Percentiles rank a stretch among this genome's conserved stretches.
These are phyloP conservation scores for Probaryconus sp. DNA, from an alignment of 1,140 invertebrate genomes.

Conservation along the genomic window DNA sequence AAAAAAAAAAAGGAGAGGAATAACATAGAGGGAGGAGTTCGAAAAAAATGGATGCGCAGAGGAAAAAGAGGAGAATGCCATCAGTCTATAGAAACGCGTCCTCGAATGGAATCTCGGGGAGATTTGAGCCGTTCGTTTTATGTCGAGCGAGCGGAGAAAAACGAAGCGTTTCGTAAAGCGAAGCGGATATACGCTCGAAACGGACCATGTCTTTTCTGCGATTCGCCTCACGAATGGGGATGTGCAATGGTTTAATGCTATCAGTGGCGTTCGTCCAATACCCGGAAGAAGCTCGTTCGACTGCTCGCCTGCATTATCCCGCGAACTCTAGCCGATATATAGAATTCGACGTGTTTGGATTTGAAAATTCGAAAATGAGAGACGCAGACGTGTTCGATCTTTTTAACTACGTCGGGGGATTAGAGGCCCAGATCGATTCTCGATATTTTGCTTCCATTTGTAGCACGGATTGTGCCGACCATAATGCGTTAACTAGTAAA, in stretches of 20 bases:
- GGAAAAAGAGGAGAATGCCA: constrained; percentile 11
- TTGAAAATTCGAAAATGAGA: constrained; percentile 55
- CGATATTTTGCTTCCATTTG: constrained; percentile 42
- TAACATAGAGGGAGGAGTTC: background rate
- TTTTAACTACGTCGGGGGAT: constrained; percentile 34
- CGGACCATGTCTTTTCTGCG: constrained; percentile 47
- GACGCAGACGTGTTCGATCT: constrained; percentile 31
- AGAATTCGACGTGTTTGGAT: constrained; percentile 55
- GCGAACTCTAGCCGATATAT: constrained; percentile 28
- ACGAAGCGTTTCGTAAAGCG: constrained; percentile 38
- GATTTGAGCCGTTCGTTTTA: constrained; percentile 35
- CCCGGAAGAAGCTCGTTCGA: constrained; percentile 47
- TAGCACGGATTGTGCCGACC: too few relatives aligned
- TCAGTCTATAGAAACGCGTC: constrained; percentile 25
- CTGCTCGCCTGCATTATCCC: constrained; percentile 15
- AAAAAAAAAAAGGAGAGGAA: background rate
- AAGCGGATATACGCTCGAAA: constrained; percentile 44
- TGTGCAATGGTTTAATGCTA: constrained; percentile 62
- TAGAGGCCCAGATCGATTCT: too few relatives aligned
- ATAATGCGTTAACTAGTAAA: too few relatives aligned
- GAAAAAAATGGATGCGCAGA: background rate
- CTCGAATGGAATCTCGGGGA: constrained; percentile 28
- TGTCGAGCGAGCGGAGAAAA: constrained; percentile 41
- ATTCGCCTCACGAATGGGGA: constrained; percentile 60
- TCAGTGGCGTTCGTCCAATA: constrained; percentile 63